Evolutionary conservation across 2,888 invertebrate species (phyloP), one percentile per base, ranked within the genome.

Genomic region (Helicoverpa assulta): DNA sequence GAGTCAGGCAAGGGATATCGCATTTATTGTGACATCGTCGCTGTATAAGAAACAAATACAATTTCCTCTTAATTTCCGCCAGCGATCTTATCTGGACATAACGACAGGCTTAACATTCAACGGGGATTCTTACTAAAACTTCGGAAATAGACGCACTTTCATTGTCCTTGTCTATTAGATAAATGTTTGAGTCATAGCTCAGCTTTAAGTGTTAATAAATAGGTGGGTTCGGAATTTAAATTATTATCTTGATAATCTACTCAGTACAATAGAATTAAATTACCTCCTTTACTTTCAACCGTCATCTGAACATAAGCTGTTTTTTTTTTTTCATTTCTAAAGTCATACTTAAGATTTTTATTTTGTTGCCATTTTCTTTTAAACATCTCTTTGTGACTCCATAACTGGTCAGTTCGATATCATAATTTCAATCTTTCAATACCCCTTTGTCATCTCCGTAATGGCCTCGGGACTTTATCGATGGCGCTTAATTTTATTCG

Each of bases 11-110:
- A 43, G 43, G 78, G 85, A 87, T 85, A 84, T 81, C 74, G 86
- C 81, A 86, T 89, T 90, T 92, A 92, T 91, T 93, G 88, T 89
- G 89, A 90, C 86, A 84, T 84, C 89, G 89, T 86, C 86, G 88
- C 90, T 91, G 86, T 91, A 88, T 92, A 93, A 92, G 94, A 94
- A 94, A 94, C 94, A 94, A 94, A 94, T 91, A 94, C 94, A 93
- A 95, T 95, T 95, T 95, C 94, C 94, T 88, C 88, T 92, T 94
- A 94, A 95, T 94, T 94, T 94, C 94, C 94, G 94, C 82, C 85
- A 80, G 83, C 77, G 93, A 92, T 94, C 87, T 91, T 94, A 94
- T 94, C 94, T 92, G 89, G 90, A 88, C 90, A 86, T 91, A 92
- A 92, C 90, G 90, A 90, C 90, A 90, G 87, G 85, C 90, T 92